A percentile compares a stretch with the other conserved stretches of the same genome.
phyloP scores from a whole-genome alignment of 2,888 invertebrate species.

The Lysandra coridon region DNA sequence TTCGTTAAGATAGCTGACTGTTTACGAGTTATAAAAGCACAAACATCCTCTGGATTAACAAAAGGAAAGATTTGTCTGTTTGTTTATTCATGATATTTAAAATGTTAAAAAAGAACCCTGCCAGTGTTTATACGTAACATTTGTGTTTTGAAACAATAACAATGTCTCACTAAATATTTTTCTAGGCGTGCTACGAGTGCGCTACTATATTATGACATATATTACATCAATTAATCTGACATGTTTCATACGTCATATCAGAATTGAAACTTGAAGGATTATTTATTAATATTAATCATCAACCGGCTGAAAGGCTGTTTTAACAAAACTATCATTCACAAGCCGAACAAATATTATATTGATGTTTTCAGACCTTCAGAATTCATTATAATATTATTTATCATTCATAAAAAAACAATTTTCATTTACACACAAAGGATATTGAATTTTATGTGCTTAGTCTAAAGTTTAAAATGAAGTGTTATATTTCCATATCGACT shows the following conservation, averaged over 20 bases:
- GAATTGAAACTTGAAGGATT: too few species aligned
- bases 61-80: background rate
- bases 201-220: too few species aligned
- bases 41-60: slow-evolving; percentile 5
- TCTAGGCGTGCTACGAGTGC: too few species aligned
- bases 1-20: slow-evolving; percentile 35
- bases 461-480: slow-evolving; percentile 37
- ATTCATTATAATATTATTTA: background rate
- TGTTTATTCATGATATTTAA: too few species aligned
- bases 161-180: too few species aligned
- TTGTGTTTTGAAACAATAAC: too few species aligned
- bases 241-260: too few species aligned
- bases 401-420: background rate
- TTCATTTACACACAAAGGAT: background rate
- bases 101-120: too few species aligned
- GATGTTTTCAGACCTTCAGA: background rate
- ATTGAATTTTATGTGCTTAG: slow-evolving; percentile 31
- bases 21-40: slow-evolving; percentile 11
- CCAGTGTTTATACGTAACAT: too few species aligned
- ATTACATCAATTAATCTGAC: too few species aligned
- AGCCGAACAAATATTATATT: background rate
- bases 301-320: background rate
- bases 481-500: slow-evolving; percentile 46
- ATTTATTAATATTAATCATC: too few species aligned
- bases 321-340: background rate